Base-by-base conservation (phyloP, 64 coral and sea anemone species). In the Exaiptasia diaphana region DNA sequence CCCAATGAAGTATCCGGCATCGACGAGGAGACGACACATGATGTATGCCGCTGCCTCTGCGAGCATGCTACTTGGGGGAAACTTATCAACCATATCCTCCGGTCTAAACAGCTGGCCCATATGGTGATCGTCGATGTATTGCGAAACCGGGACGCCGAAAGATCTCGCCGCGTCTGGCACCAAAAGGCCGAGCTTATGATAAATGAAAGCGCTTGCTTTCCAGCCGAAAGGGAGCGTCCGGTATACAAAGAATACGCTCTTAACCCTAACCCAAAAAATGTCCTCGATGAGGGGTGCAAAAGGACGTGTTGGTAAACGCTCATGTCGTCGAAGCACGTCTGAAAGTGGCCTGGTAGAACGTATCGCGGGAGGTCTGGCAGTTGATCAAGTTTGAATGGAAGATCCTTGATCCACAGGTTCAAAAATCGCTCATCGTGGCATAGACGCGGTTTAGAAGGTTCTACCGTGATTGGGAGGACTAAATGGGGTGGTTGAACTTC, bases 1-100 rank as follows among this genome's bases (percentile, higher is more conserved):
- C 22, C 30, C 31, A 26, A 84, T 33, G 23, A 90, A 83, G 31
- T 83, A 90, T 18, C 88, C 88, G 49, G 49, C 49, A 10, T 52
- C 49, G 10, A 52, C n/a, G 10, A 52, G n/a, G 49, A 50, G 29
- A 3, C 17, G 31, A 15, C n/a, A 53, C 41, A 75, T 14, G 26
- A 74, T 74, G 50, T 26, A 53, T 14, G 44, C 72, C 30, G 72
- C 72, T 53, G 72, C 43, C 29, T 23, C 6, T 28, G 72, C 72
- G 42, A 75, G 49, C 31, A 35, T 39, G 29, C 42, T 38, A 28
- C 72, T 26, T 18, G 72, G 42, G 40, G 41, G 42, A 30, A 26
- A 52, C n/a, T n/a, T n/a, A 75, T 20, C 72, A n/a, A 18, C 6
- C 13, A n/a, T 3, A 15, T 31, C 44, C 10, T 52, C 10, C 30